A percentile compares a stretch with the other conserved stretches of the same genome.
These are phyloP conservation scores for Maconellicoccus hirsutus DNA, from an alignment of 1,140 invertebrate species.

Conservation along the genomic window DNA sequence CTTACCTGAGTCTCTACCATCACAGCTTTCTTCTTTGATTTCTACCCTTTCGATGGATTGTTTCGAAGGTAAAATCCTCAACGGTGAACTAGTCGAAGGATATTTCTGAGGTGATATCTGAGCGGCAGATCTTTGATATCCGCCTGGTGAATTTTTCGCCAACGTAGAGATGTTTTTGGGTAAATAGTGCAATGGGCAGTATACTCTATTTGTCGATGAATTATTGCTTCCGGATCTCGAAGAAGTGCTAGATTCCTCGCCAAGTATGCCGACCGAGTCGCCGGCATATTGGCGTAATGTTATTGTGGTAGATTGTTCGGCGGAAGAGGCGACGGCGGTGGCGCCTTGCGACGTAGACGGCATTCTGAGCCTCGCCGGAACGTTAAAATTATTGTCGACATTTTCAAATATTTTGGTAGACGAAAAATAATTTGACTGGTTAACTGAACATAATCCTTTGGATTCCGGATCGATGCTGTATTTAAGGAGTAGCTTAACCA, in stretches of 20 bases:
- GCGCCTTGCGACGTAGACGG: conserved; percentile 30
- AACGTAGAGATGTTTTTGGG: not conserved
- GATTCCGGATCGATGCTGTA: conserved; percentile 45
- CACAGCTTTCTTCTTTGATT: not conserved
- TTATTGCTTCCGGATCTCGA: not conserved
- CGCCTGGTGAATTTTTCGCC: not conserved
- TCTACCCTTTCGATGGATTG: not conserved
- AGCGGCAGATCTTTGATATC: not conserved
- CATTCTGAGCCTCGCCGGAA: conserved; percentile 32
- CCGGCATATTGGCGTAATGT: conserved; percentile 9
- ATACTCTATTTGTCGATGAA: not conserved
- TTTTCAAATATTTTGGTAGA: not conserved
- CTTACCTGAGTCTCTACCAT: not conserved
- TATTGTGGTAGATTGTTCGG: not conserved
- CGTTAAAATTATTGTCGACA: conserved; percentile 3
- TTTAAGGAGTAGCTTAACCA: conserved; percentile 41
- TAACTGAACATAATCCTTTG: conserved; percentile 31
- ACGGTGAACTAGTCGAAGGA: not conserved
- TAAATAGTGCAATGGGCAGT: not conserved
- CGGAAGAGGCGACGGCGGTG: not conserved
- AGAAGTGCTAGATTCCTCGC: not conserved
- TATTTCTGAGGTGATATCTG: not conserved
- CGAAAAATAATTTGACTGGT: not conserved
- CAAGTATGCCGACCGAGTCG: not conserved
- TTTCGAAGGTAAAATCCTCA: not conserved